Conservation (phyloP, 2,113 vertebrate species). For the Zosterops lateralis region DNA sequence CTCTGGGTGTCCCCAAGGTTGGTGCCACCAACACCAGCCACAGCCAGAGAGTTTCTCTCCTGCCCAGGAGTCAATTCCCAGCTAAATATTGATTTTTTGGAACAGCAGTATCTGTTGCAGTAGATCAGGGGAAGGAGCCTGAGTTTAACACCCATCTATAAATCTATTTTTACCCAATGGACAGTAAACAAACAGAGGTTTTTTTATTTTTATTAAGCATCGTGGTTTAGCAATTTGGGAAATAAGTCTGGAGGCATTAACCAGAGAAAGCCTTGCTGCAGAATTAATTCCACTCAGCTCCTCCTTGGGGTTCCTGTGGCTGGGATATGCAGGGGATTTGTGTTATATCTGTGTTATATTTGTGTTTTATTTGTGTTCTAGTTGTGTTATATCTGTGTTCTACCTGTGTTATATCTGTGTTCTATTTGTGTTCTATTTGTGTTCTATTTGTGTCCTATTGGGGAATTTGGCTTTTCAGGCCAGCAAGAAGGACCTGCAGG, state of each 20-base stretch:
- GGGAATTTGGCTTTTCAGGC: not conserved
- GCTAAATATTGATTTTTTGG: not conserved
- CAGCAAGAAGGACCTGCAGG: not conserved
- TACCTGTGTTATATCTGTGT: rapidly evolving
- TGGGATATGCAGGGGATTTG: rapidly evolving
- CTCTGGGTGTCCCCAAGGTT: not conserved
- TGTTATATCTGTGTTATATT: too few species aligned
- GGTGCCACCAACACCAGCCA: not conserved
- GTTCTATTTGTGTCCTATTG: rapidly evolving
- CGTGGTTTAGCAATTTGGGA: not conserved
- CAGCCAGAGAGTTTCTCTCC: not conserved
- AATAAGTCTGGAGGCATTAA: not conserved
- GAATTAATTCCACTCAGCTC: not conserved
- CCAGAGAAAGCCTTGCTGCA: not conserved
- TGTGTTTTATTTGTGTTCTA: not conserved
- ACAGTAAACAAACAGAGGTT: not conserved
- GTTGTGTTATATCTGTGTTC: rapidly evolving
- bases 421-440: not conserved
- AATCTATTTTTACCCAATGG: slow-evolving; percentile 10
- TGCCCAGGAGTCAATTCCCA: not conserved
- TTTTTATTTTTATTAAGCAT: not conserved
- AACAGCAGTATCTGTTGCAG: not conserved
- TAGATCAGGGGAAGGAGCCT: not conserved
- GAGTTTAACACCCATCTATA: not conserved
- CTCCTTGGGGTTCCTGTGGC: not conserved